Base-by-base conservation (phyloP, 2,797 vertebrate genomes). In the Micrastur ruficollis region DNA sequence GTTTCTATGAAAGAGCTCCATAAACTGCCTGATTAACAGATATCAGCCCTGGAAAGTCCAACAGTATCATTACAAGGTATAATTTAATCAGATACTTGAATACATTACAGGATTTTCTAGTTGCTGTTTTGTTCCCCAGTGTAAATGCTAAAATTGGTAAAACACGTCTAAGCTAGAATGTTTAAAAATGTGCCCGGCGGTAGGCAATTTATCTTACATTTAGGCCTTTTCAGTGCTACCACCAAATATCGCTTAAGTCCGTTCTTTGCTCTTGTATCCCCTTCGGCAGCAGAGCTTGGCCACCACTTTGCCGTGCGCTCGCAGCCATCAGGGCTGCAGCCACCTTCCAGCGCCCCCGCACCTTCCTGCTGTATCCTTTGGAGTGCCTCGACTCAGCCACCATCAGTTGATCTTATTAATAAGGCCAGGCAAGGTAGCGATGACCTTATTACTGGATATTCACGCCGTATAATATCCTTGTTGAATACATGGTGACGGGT, bases 281-380 rank as follows among this genome's bases (percentile, higher is more conserved):
- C 47, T 79, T 25, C 1, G 8, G 8, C 2, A 2, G 44, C n/a
- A 3, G 65, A 42, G 47, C 82, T 70, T 21, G 26, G n/a, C 29
- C 67, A 2, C 0, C 0, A 1, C 53, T 75, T n/a, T 38, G 32
- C n/a, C 11, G 32, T 26, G 32, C 16, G 5, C 11, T 0, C 14
- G 5, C 8, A 32, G 34, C 59, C 8, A 0, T 12, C 12, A 1
- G 5, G 47, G 40, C 23, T 86, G 58, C 47, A 3, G 21, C 36
- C 49, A 6, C 34, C 62, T 79, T 56, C 20, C 68, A 42, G 75
- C 32, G 17, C 70, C 74, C 62, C 55, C 11, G 3, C 56, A 3
- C 12, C 0, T 17, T 26, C 44, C 79, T 32, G 5, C 50, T 22
- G 9, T 10, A 23, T 14, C 73, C 67, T 94, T 70, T 62, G n/a